Evolutionary conservation across 1,140 invertebrate genomes (phyloP).

Genomic region (Cyclina sinensis): DNA sequence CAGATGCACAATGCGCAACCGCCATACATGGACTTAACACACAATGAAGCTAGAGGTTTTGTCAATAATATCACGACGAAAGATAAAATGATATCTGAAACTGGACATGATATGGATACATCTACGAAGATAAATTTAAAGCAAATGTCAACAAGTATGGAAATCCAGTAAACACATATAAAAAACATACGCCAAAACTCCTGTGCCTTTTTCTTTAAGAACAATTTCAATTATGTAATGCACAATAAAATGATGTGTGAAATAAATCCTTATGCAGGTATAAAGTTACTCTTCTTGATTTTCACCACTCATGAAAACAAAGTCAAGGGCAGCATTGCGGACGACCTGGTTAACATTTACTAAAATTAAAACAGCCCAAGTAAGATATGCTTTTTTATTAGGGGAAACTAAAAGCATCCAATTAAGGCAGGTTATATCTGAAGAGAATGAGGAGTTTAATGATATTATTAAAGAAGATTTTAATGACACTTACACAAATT

Average conservation of each 20-base stretch:
- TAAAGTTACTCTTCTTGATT: conserved; percentile 51
- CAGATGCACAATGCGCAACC: too few relatives aligned
- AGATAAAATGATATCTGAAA: too few relatives aligned
- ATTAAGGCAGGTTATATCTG: conserved; percentile 28
- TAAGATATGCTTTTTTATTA: conserved; percentile 70
- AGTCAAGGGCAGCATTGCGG: conserved; percentile 62
- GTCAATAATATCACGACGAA: too few relatives aligned
- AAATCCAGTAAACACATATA: background rate
- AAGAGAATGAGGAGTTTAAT: conserved; percentile 89
- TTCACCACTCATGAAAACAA: conserved; percentile 35
- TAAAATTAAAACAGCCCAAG: conserved; percentile 68
- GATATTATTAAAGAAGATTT: conserved; percentile 94
- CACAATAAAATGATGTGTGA: conserved; percentile 55
- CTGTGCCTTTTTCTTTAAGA: conserved; percentile 26
- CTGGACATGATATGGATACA: too few relatives aligned
- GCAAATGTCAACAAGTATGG: too few relatives aligned
- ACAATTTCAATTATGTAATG: conserved; percentile 49
- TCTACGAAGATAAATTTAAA: too few relatives aligned
- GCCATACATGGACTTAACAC: too few relatives aligned
- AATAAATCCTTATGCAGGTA: background rate
- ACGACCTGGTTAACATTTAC: conserved; percentile 70
- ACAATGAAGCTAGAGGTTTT: too few relatives aligned
- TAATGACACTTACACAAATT: conserved; percentile 92
- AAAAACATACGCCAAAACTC: background rate
- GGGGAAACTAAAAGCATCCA: background rate